Conservation (phyloP, 2,888 invertebrate species). For the Erebia ligea region DNA sequence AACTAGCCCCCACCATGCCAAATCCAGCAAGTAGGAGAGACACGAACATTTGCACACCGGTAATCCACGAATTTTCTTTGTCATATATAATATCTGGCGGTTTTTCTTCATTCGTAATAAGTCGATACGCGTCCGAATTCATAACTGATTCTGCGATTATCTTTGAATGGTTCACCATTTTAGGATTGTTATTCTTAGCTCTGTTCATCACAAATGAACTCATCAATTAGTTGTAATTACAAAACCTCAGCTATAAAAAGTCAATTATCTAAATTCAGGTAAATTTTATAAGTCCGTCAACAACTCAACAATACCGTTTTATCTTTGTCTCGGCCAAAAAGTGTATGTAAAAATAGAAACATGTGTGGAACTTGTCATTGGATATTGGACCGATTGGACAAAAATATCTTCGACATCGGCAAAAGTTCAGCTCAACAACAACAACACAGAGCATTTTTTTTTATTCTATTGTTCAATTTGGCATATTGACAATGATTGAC, state of each 20-base stretch:
- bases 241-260: slow-evolving; percentile 33
- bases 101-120: slow-evolving; percentile 65
- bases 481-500: no score
- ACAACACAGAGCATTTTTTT: no score
- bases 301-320: slow-evolving; percentile 4
- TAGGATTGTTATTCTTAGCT: slow-evolving; percentile 69
- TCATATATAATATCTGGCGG: slow-evolving; percentile 70
- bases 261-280: slow-evolving; percentile 24
- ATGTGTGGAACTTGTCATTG: no score
- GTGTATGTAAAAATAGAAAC: not conserved
- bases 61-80: slow-evolving; percentile 85
- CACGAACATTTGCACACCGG: slow-evolving; percentile 90
- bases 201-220: slow-evolving; percentile 67
- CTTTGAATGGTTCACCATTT: slow-evolving; percentile 61
- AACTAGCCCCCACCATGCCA: slow-evolving; percentile 95
- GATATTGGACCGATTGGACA: no score
- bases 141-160: slow-evolving; percentile 53
- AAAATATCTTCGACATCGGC: slow-evolving; percentile 1
- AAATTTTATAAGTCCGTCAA: not conserved
- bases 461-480: no score
- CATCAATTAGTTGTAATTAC: slow-evolving; percentile 43
- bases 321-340: slow-evolving; percentile 11
- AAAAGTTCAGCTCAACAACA: not conserved
- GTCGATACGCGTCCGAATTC: slow-evolving; percentile 56
- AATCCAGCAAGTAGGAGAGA: slow-evolving; percentile 94